Evolutionary conservation across 2,888 invertebrate species (phyloP).

Genomic region (Drosophila ustulata): DNA sequence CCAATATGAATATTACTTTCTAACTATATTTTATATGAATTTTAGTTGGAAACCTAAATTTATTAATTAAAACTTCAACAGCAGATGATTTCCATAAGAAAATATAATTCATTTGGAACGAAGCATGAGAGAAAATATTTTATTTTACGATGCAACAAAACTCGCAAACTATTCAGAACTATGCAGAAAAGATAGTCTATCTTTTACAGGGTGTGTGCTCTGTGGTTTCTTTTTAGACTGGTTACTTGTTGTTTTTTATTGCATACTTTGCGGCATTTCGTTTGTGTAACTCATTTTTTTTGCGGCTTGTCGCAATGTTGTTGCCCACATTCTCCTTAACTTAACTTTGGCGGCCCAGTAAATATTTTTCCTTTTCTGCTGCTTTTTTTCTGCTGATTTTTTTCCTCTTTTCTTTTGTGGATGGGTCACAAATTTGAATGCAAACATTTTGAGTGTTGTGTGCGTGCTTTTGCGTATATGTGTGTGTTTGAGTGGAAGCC

Average conservation of each 20-base stretch:
- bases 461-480: slow-evolving; percentile 8
- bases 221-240: too few species aligned
- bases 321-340: slow-evolving; percentile 26
- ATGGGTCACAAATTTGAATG: slow-evolving; percentile 70
- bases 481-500: slow-evolving; percentile 44
- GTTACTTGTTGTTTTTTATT: slow-evolving; percentile 50
- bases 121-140: too few species aligned
- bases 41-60: too few species aligned
- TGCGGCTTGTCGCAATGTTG: slow-evolving; percentile 47
- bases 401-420: slow-evolving; percentile 7
- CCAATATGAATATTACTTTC: too few species aligned
- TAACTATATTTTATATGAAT: too few species aligned
- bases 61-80: too few species aligned
- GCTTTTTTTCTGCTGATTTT: background rate
- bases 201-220: slow-evolving; percentile 10
- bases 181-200: background rate
- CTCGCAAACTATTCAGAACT: background rate
- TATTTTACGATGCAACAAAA: too few species aligned
- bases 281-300: slow-evolving; percentile 65
- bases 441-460: slow-evolving; percentile 58
- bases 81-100: too few species aligned
- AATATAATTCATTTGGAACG: too few species aligned
- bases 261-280: slow-evolving; percentile 77
- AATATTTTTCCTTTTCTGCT: slow-evolving; percentile 3
- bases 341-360: slow-evolving; percentile 13